phyloP scores from a whole-genome alignment of 2,888 invertebrate genomes.

The Drymonia ruficornis region DNA sequence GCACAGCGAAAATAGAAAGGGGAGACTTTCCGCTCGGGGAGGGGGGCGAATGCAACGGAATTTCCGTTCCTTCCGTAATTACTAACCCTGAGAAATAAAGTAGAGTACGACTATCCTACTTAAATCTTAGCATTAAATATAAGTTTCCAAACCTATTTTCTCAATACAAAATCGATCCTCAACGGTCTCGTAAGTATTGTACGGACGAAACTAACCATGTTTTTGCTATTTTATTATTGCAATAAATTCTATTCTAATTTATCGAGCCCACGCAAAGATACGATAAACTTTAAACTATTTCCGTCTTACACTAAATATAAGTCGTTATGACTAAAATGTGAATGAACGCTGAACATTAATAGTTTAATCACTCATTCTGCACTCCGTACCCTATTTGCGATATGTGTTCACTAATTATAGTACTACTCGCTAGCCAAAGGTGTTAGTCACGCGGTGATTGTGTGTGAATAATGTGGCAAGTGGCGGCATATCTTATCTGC shows the following conservation, averaged over 20 bases:
- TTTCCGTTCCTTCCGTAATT: conserved; percentile 9
- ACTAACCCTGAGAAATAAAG: background rate
- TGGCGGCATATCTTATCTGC: conserved; percentile 6
- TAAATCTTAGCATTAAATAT: too few relatives aligned
- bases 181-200: too few relatives aligned
- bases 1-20: conserved; percentile 27
- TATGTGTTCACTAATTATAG: conserved; percentile 33
- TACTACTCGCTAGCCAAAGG: conserved; percentile 14
- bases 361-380: conserved; percentile 19
- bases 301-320: background rate
- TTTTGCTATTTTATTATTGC: background rate
- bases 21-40: conserved; percentile 16
- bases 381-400: conserved; percentile 30
- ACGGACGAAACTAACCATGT: too few relatives aligned
- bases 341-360: conserved; percentile 25
- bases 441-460: conserved; percentile 5
- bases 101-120: too few relatives aligned
- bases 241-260: background rate
- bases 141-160: too few relatives aligned
- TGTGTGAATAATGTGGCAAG: background rate
- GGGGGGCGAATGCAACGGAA: conserved; percentile 23
- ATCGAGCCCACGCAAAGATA: background rate
- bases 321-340: conserved; percentile 15
- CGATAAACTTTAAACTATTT: background rate
- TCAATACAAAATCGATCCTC: too few relatives aligned